Evolutionary conservation across 2,113 vertebrate species (phyloP), one percentile per base, ranked within the genome.

Genomic region (Collichthys lucidus): DNA sequence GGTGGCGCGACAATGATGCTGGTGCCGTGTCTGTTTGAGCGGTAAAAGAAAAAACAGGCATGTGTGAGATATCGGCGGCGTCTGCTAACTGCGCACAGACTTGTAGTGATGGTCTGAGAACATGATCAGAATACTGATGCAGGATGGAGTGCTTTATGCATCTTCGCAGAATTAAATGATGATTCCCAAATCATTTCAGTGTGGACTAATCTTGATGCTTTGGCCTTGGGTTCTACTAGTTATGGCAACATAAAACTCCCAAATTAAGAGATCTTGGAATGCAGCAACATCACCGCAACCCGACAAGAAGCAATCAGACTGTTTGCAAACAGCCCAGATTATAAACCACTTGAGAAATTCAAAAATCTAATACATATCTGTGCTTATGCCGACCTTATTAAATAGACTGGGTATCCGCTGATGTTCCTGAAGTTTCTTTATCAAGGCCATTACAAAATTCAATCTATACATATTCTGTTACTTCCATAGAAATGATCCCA

Each of bases 41-140:
- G 31, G 35, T 74, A 79, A 82, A 69, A 80, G 80, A 73, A 40
- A 40, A 40, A 40, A 40, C 11, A 26, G 22, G 57, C 67, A 9
- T 52, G 17, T 67, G 65, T 60, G 74, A 80, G 77, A 68, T 59
- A 82, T 69, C 74, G 59, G 26, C 11, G 0, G 29, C 22, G 78
- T 49, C 59, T 81, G 61, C 78, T 84, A 82, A 91, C 59, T 46
- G 74, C 66, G 84, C 74, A 82, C 40, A 80, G 72, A 74, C 46
- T 22, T 73, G 16, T 26, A 46, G 63, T 5, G 53, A 69, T 16
- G 26, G 77, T 64, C 70, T 5, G 64, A 44, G 49, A 26, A 20
- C 63, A 24, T 42, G 56, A 72, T 53, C 3, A 53, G 79, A 88
- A 77, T 81, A 81, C 70, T 35, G 77, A 86, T 85, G 75, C 22